Evolutionary conservation across 2,113 vertebrate genomes (phyloP), one percentile per base, ranked within the genome.

Genomic region (Micromys minutus): DNA sequence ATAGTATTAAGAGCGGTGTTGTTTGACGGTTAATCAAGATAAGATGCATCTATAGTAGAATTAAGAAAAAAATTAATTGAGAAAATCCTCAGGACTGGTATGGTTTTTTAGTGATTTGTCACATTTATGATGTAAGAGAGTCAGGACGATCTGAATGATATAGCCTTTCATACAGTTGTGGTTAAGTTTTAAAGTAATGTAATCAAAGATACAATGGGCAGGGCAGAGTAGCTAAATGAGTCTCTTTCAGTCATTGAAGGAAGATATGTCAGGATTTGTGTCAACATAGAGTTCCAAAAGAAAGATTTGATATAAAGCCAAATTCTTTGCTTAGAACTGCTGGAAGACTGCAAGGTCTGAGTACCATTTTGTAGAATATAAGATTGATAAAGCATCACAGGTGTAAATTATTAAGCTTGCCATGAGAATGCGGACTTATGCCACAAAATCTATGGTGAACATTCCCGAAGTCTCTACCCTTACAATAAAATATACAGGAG

Each of bases 391-490:
- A 86, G 7, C 19, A 8, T 22, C 29, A 22, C 21, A 52, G 34
- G 21, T 22, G 21, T 47, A 52, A 87, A 69, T 50, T 13, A n/a
- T n/a, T 24, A 69, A n/a, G 34, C 63, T 47, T 50, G 61, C 4
- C 31, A 45, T n/a, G 24, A 2, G 45, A 69, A 0, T 87, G 31
- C 19, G 12, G 1, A 52, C 8, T n/a, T 50, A 50, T 9, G 39
- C 63, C 45, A 22, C 34, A 87, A 52, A 52, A 36, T 87, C 34
- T 52, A 52, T 3, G 7, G 5, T 69, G 6, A 69, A 24, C 45
- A 16, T 0, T 0, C 1, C 0, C 19, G 1, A 2, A 5, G 61
- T 29, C n/a, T 13, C 9, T 9, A 26, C 16, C 8, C 42, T 39
- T 36, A 57, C 3, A 11, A 34, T 42, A 19, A 45, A 34, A 52